Evolutionary conservation across 2,888 invertebrate species (phyloP).

Genomic region (Camponotus fellah): DNA sequence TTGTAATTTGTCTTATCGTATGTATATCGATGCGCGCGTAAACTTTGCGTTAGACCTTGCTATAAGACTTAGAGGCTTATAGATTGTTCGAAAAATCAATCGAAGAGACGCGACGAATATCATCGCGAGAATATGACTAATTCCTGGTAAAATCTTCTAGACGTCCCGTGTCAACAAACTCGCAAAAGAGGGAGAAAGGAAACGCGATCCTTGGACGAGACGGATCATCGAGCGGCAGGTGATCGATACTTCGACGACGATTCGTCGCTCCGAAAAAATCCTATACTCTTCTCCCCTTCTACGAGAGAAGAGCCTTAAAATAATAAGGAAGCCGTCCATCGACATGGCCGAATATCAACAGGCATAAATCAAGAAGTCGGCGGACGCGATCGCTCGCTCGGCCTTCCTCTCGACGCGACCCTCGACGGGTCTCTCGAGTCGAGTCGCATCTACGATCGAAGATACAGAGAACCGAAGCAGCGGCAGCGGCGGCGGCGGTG

Average conservation of each 20-base stretch:
- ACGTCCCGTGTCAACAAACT: not conserved
- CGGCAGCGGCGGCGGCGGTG: conserved; percentile 22
- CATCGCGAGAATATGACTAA: not conserved
- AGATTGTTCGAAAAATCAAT: not conserved
- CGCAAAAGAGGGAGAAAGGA: not conserved
- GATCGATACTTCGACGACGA: conserved; percentile 28
- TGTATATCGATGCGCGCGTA: not conserved
- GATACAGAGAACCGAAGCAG: conserved; percentile 37
- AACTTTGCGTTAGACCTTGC: not conserved
- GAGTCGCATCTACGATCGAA: conserved; percentile 34
- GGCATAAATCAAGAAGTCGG: conserved; percentile 56
- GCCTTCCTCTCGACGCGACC: conserved; percentile 28
- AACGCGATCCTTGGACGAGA: conserved; percentile 17
- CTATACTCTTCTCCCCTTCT: not conserved
- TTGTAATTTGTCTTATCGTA: not conserved
- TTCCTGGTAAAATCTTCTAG: not conserved
- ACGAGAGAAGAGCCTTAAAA: not conserved
- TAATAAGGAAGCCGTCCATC: not conserved
- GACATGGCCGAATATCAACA: conserved; percentile 63
- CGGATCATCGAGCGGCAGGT: conserved; percentile 37
- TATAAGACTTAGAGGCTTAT: not conserved
- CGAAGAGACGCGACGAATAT: not conserved
- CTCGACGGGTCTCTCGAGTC: conserved; percentile 6
- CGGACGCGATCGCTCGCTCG: conserved; percentile 6
- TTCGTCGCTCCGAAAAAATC: not conserved